These are phyloP conservation scores for Prochilodus magdalenae DNA, from an alignment of 2,113 vertebrate genomes.

Conservation along the genomic window DNA sequence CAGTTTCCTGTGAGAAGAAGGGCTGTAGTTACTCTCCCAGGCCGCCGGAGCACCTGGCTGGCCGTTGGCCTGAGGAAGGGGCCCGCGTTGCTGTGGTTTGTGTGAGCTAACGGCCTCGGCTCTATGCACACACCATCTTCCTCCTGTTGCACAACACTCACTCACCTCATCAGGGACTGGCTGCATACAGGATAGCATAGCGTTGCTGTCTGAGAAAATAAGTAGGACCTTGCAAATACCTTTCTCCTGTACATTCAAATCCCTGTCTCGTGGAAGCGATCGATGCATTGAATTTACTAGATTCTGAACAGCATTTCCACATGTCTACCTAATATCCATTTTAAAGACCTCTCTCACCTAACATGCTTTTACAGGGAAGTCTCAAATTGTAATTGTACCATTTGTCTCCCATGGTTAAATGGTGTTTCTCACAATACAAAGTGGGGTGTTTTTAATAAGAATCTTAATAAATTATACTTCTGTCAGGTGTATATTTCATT, in stretches of 20 bases:
- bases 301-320: too few relatives aligned
- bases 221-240: neutral
- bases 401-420: too few relatives aligned
- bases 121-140: constrained; percentile 65
- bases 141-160: constrained; percentile 69
- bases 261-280: neutral
- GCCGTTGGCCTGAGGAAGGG: constrained; percentile 59
- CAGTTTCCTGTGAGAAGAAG: constrained; percentile 49
- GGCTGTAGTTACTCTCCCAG: constrained; percentile 29
- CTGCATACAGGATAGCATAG: neutral
- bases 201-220: neutral
- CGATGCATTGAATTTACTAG: too few relatives aligned
- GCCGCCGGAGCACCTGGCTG: constrained; percentile 45
- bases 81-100: constrained; percentile 54
- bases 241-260: neutral
- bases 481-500: too few relatives aligned
- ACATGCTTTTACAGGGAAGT: too few relatives aligned
- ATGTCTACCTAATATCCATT: too few relatives aligned
- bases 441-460: too few relatives aligned
- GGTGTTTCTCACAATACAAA: too few relatives aligned
- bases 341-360: too few relatives aligned
- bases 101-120: constrained; percentile 56
- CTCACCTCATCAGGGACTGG: constrained; percentile 14
- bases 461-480: too few relatives aligned
- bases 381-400: too few relatives aligned